Conservation (phyloP, 2,888 invertebrate genomes). For the Eucera pruinosa region DNA sequence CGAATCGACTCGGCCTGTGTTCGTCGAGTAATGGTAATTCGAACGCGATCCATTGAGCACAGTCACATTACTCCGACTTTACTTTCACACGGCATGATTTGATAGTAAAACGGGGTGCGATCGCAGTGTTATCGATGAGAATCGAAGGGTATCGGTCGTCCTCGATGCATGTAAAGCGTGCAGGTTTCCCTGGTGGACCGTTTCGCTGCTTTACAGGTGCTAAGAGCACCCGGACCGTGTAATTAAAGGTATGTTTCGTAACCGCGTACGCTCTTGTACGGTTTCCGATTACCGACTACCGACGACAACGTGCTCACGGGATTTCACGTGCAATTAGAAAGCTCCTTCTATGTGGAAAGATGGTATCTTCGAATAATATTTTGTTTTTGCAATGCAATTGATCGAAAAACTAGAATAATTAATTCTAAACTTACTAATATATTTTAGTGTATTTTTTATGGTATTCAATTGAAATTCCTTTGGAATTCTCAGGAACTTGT, state of each 20-base stretch:
- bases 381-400: neutral
- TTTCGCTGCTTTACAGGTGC: slow-evolving; percentile 59
- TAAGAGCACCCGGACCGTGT: slow-evolving; percentile 63
- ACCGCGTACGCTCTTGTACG: slow-evolving; percentile 59
- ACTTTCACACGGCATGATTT: slow-evolving; percentile 1
- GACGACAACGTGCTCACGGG: slow-evolving; percentile 58
- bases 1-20: slow-evolving; percentile 16
- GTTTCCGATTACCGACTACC: slow-evolving; percentile 69
- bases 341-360: slow-evolving; percentile 27
- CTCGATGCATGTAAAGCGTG: neutral
- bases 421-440: neutral
- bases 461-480: neutral
- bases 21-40: neutral
- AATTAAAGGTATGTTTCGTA: slow-evolving; percentile 71
- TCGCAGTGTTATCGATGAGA: neutral
- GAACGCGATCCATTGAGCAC: neutral
- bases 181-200: slow-evolving; percentile 41
- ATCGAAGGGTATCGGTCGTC: neutral
- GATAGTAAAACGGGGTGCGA: too few relatives aligned
- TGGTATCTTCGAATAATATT: neutral
- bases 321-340: slow-evolving; percentile 58
- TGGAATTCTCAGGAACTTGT: too few relatives aligned
- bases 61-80: neutral
- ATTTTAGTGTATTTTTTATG: neutral
- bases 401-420: neutral